Evolutionary conservation across 2,113 vertebrate species (phyloP).

Genomic region (Gallinago undulata): DNA sequence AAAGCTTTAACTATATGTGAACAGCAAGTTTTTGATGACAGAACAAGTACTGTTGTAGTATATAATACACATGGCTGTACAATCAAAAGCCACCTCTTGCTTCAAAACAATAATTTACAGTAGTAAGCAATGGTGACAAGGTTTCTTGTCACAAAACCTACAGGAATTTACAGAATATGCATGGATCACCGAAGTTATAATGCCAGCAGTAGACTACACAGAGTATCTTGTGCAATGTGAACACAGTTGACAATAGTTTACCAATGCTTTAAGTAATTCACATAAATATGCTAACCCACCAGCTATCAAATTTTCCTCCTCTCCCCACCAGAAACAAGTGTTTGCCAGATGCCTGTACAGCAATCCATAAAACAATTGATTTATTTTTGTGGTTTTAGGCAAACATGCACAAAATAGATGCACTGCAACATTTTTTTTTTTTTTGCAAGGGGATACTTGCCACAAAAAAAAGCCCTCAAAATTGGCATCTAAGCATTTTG

Average conservation of each 20-base stretch:
- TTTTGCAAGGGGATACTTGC: not conserved
- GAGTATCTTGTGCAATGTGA: constrained; percentile 52
- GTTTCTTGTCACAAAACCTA: constrained; percentile 50
- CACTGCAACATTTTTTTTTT: not conserved
- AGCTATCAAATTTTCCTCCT: not conserved
- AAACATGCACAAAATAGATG: constrained; percentile 16
- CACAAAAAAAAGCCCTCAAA: not conserved
- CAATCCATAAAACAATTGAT: not conserved
- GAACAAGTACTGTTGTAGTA: constrained; percentile 13
- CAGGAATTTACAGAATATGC: constrained; percentile 43
- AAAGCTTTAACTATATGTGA: constrained; percentile 28
- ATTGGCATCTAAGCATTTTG: not conserved
- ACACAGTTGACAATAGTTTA: constrained; percentile 57
- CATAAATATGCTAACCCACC: constrained; percentile 16
- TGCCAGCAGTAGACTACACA: constrained; percentile 44
- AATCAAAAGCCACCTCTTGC: constrained; percentile 48
- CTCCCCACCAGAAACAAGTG: constrained; percentile 9
- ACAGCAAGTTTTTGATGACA: constrained; percentile 37
- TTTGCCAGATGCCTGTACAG: not conserved
- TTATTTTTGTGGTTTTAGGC: not conserved
- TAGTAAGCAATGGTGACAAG: constrained; percentile 34
- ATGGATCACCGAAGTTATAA: constrained; percentile 29
- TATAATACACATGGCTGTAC: constrained; percentile 56
- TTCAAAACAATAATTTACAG: constrained; percentile 54
- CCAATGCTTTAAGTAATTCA: constrained; percentile 48